phyloP scores from a whole-genome alignment of 2,797 vertebrate genomes.

The Huso huso region DNA sequence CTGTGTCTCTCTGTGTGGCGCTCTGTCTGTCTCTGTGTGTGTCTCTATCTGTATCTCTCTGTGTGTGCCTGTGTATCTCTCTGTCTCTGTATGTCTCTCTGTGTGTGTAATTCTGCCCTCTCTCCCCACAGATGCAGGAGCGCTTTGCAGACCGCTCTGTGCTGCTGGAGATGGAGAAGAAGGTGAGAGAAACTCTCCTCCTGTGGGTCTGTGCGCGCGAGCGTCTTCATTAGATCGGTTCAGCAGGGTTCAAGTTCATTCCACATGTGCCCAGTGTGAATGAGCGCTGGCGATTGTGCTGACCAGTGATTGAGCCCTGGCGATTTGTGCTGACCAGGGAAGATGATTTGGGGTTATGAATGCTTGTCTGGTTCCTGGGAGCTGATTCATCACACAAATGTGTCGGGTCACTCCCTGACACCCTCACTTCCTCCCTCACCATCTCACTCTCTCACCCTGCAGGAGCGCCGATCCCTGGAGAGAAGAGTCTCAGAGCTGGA shows the following conservation, averaged over 20 bases:
- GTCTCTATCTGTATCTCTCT: slow-evolving; percentile 28
- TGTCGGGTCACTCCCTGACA: slow-evolving; percentile 35
- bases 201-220: too few species aligned
- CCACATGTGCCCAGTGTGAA: neutral
- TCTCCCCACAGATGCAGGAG: slow-evolving; percentile 62
- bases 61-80: neutral
- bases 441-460: slow-evolving; percentile 17
- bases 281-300: neutral
- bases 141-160: slow-evolving; percentile 68
- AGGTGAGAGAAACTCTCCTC: slow-evolving; percentile 42
- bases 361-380: neutral
- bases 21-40: too few species aligned
- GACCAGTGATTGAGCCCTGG: neutral
- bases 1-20: neutral
- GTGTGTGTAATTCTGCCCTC: neutral
- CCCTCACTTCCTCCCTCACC: neutral
- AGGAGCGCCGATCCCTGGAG: slow-evolving; percentile 70
- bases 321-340: neutral
- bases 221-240: neutral
- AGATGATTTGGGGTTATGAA: too few species aligned
- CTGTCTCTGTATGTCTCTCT: slow-evolving; percentile 2
- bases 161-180: slow-evolving; percentile 69
- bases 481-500: slow-evolving; percentile 67
- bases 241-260: neutral
- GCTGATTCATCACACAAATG: slow-evolving; percentile 24